phyloP scores from a whole-genome alignment of 2,797 vertebrate genomes.

The Alca torda region DNA sequence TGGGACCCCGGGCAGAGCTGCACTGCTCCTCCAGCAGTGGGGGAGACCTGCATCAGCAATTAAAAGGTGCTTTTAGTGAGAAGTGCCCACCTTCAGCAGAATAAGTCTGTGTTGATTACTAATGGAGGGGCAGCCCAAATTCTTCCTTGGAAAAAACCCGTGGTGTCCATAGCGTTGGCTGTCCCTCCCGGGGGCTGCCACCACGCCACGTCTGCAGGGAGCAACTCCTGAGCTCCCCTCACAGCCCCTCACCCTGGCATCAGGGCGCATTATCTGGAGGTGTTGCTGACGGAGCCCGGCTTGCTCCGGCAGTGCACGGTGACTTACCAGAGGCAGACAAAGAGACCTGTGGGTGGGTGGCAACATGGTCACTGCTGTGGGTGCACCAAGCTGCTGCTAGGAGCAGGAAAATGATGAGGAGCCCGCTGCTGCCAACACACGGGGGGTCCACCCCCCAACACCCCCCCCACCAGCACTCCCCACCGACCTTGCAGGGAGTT shows the following conservation, averaged over 20 bases:
- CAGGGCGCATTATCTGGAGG: not conserved
- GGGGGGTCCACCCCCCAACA: fast-evolving
- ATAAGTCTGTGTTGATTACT: not conserved
- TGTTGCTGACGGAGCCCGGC: fast-evolving
- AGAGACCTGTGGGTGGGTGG: slow-evolving; percentile 39
- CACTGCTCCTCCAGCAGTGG: fast-evolving
- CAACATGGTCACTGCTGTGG: fast-evolving
- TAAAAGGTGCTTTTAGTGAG: not conserved
- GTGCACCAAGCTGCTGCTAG: fast-evolving
- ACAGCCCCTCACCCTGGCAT: not conserved
- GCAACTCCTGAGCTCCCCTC: not conserved
- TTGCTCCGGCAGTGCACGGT: not conserved
- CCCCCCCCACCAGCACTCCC: not conserved
- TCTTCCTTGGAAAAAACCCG: not conserved
- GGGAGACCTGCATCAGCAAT: not conserved
- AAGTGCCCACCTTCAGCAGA: not conserved
- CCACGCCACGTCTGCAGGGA: fast-evolving
- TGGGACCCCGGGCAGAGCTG: fast-evolving
- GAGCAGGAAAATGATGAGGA: not conserved
- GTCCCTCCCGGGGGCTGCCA: fast-evolving
- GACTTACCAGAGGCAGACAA: slow-evolving; percentile 66
- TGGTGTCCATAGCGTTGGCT: fast-evolving
- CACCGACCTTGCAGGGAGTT: slow-evolving; percentile 81
- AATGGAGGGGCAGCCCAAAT: not conserved
- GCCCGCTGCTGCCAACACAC: not conserved